Evolutionary conservation across 2,888 invertebrate species (phyloP).

Genomic region (Cremastinae sp.): DNA sequence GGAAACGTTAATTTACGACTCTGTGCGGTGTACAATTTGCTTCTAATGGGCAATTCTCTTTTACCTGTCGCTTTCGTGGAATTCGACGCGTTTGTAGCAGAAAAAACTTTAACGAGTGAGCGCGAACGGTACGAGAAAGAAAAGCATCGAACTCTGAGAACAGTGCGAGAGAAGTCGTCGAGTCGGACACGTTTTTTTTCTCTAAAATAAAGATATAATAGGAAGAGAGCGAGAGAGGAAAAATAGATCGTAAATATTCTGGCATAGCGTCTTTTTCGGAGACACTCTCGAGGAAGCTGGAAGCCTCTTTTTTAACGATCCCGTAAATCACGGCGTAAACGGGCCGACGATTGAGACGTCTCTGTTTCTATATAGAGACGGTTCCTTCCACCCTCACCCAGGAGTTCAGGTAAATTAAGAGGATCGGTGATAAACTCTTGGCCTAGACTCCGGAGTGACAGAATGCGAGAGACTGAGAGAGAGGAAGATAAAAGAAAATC

Average conservation of each 20-base stretch:
- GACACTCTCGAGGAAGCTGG: constrained; percentile 48
- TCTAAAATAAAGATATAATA: constrained; percentile 18
- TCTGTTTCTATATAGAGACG: constrained; percentile 18
- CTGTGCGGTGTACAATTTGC: too few species aligned
- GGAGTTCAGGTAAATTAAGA: constrained; percentile 49
- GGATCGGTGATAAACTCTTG: constrained; percentile 41
- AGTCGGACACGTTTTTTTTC: constrained; percentile 36
- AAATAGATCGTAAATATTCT: constrained; percentile 60
- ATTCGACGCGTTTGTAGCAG: background rate
- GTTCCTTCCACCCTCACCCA: constrained; percentile 43
- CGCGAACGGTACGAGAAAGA: too few species aligned
- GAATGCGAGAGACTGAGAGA: constrained; percentile 10
- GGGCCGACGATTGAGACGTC: constrained; percentile 56
- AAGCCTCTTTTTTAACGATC: constrained; percentile 70
- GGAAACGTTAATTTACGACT: too few species aligned
- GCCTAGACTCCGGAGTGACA: background rate
- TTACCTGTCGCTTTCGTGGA: background rate
- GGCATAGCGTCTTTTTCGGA: constrained; percentile 20
- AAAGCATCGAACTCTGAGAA: too few species aligned
- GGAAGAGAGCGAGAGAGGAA: constrained; percentile 30
- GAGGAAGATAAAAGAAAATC: constrained; percentile 39
- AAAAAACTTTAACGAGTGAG: background rate
- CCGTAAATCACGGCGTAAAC: constrained; percentile 70
- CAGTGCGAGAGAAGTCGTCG: too few species aligned
- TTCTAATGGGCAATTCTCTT: background rate